Evolutionary conservation across 64 coral and sea anemone genomes (phyloP).

Genomic region (Orbicella faveolata): DNA sequence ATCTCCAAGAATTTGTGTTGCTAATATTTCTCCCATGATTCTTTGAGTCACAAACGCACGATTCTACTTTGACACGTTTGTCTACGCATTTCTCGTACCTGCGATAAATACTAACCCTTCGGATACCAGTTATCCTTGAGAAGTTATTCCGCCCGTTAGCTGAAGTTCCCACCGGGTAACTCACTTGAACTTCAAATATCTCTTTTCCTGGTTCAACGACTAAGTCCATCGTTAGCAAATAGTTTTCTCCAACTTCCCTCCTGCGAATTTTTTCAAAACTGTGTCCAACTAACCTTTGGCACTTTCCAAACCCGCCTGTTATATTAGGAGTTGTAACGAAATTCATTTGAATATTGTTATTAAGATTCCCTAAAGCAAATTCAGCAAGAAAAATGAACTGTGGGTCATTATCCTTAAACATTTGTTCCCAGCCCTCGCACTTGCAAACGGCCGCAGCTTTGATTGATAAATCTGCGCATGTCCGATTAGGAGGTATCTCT

Average conservation of each 20-base stretch:
- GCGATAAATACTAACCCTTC: constrained; percentile 79
- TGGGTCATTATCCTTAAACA: constrained; percentile 44
- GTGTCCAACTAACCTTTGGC: constrained; percentile 68
- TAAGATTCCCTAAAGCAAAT: constrained; percentile 74
- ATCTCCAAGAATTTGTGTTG: constrained; percentile 42
- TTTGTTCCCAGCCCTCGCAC: constrained; percentile 69
- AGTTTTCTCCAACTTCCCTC: constrained; percentile 44
- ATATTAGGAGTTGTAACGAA: constrained; percentile 1
- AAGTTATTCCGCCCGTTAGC: constrained; percentile 11
- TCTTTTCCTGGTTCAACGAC: constrained; percentile 63
- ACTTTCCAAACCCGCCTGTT: constrained; percentile 49
- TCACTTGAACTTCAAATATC: constrained; percentile 76
- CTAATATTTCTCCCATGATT: not conserved
- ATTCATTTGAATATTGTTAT: constrained; percentile 72
- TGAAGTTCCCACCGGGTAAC: constrained; percentile 37
- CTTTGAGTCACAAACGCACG: constrained; percentile 65
- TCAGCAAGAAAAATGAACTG: constrained; percentile 71
- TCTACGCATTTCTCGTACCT: constrained; percentile 73
- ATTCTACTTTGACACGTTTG: constrained; percentile 49
- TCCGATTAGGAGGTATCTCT: constrained; percentile 63
- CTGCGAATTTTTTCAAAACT: constrained; percentile 79
- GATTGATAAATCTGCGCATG: constrained; percentile 65
- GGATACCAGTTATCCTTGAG: constrained; percentile 29
- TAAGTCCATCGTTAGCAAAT: constrained; percentile 69
- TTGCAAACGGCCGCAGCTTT: constrained; percentile 69